Conservation (phyloP, 2,797 vertebrate genomes). For the Botia almorhae region DNA sequence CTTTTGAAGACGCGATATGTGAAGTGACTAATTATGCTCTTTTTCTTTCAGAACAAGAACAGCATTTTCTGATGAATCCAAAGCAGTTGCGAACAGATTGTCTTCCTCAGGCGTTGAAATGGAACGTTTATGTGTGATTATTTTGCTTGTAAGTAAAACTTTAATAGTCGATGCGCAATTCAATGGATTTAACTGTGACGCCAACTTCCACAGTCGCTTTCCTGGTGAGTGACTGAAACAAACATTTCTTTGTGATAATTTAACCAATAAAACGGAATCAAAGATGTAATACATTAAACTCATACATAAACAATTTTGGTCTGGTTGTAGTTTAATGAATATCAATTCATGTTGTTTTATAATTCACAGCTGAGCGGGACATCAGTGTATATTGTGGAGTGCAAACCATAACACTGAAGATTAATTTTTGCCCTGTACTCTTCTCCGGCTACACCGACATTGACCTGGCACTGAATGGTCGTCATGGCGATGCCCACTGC, state of each 20-base stretch:
- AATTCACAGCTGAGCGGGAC: constrained; percentile 85
- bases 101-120: constrained; percentile 91
- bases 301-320: too few relatives aligned
- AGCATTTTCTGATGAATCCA: constrained; percentile 46
- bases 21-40: constrained; percentile 8
- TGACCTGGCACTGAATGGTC: constrained; percentile 93
- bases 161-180: constrained; percentile 87
- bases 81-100: constrained; percentile 42
- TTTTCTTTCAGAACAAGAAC: constrained; percentile 43
- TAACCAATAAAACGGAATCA: background rate
- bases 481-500: constrained; percentile 94
- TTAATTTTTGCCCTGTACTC: constrained; percentile 98
- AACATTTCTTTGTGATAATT: background rate
- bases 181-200: constrained; percentile 97
- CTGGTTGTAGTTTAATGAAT: background rate
- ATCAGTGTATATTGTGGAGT: constrained; percentile 98
- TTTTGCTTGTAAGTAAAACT: constrained; percentile 84
- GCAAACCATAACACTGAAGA: constrained; percentile 96
- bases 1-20: constrained; percentile 28
- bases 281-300: background rate
- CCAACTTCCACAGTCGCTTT: constrained; percentile 95
- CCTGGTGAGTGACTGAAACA: constrained; percentile 84
- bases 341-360: background rate
- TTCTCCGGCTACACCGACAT: constrained; percentile 96
- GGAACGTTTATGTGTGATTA: constrained; percentile 89